A percentile compares a stretch with the other conserved stretches of the same genome.
Evolutionary conservation across 2,888 invertebrate species (phyloP).

Genomic region (Dysmachus trigonus): DNA sequence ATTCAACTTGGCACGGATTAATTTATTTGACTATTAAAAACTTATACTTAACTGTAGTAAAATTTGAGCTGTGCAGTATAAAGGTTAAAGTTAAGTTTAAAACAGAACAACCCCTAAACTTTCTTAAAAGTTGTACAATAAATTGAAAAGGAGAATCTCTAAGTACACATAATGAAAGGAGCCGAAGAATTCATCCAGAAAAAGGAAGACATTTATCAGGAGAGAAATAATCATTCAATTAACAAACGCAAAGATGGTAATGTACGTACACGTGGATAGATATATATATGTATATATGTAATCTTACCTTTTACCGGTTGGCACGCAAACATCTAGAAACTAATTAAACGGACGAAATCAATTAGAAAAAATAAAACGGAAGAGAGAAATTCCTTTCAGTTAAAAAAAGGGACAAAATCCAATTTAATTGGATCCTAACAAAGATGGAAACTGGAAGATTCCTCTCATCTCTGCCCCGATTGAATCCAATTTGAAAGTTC

Average conservation of each 20-base stretch:
- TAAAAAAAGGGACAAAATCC: conserved; percentile 37
- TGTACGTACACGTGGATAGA: neutral
- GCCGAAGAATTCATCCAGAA: neutral
- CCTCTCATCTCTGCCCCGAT: conserved; percentile 33
- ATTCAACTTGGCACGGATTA: too few species aligned
- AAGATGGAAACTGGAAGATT: conserved; percentile 38
- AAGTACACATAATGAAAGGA: neutral
- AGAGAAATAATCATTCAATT: neutral
- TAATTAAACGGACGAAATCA: conserved; percentile 40
- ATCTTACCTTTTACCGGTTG: neutral
- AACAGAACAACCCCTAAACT: neutral
- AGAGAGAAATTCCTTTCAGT: conserved; percentile 17
- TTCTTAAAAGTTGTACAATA: neutral
- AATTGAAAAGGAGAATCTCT: neutral
- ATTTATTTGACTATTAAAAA: too few species aligned
- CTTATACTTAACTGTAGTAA: too few species aligned
- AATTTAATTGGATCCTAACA: conserved; percentile 44
- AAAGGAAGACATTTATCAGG: neutral
- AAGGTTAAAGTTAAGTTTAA: too few species aligned
- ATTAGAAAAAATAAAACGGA: conserved; percentile 6
- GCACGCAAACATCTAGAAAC: conserved; percentile 32
- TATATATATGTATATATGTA: neutral
- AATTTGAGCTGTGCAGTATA: too few species aligned
- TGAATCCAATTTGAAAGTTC: conserved; percentile 42
- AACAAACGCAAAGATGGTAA: neutral